phyloP scores from a whole-genome alignment of 1,140 invertebrate genomes.

The Apis cerana region DNA sequence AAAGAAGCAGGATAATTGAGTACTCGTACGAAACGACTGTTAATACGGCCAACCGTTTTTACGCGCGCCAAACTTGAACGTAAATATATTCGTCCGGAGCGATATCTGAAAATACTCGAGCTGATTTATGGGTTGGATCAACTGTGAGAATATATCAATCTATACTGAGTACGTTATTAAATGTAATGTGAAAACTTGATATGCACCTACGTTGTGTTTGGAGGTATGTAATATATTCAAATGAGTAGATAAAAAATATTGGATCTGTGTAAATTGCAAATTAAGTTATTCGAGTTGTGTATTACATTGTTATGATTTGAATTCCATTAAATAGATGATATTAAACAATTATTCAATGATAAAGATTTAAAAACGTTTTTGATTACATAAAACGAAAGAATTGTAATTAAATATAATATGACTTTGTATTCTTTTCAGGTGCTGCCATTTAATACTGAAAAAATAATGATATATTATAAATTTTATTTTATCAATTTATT shows the following conservation, averaged over 20 bases:
- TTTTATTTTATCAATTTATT: too few species aligned
- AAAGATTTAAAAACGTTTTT: background rate
- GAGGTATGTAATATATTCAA: background rate
- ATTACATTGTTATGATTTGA: background rate
- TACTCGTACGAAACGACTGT: constrained; percentile 37
- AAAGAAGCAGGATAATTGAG: constrained; percentile 38
- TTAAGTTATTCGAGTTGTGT: background rate
- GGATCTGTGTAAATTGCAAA: background rate
- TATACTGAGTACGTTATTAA: background rate
- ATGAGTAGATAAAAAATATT: background rate
- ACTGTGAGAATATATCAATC: background rate
- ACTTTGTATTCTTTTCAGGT: too few species aligned
- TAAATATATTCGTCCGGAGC: constrained; percentile 36
- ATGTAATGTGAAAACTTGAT: background rate
- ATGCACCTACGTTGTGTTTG: background rate
- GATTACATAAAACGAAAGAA: background rate
- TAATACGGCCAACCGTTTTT: constrained; percentile 39
- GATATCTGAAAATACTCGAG: constrained; percentile 28
- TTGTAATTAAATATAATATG: too few species aligned
- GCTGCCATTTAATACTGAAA: too few species aligned
- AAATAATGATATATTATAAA: too few species aligned
- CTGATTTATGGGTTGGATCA: constrained; percentile 34
- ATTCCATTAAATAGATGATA: too few species aligned
- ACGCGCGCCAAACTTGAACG: constrained; percentile 24
- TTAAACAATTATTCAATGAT: too few species aligned